Evolutionary conservation across 2,113 vertebrate species (phyloP), one percentile per base, ranked within the genome.

Genomic region (Sciurus niger): DNA sequence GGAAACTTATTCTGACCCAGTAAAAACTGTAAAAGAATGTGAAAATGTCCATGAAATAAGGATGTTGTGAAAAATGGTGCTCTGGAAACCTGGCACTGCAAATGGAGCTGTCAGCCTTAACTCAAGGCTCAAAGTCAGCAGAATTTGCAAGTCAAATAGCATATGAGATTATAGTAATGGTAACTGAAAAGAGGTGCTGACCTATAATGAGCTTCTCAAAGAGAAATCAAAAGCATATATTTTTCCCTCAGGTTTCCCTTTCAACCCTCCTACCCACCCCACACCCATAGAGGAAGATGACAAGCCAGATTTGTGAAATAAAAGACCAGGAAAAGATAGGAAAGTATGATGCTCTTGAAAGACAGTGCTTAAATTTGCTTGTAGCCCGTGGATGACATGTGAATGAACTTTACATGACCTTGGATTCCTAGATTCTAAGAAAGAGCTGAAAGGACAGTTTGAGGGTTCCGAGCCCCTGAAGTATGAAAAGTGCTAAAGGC

Each of bases 201-300:
- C 16, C 11, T 72, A 18, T 68, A 20, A 9, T 7, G 4, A 6
- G 5, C 25, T 80, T 63, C 8, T 14, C 65, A 9, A 4, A 22
- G 28, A 82, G 12, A 65, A n/a, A 53, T 34, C 32, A 40, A 89
- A 60, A 9, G 28, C 68, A 17, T 28, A 48, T 48, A 48, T 18
- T 72, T 37, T 34, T 13, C 37, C 37, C 34, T 6, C 73, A 11
- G 22, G 4, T 78, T 22, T 4, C 53, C 22, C 14, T 5, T 74
- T 28, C 8, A 12, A 34, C 20, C 4, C 0, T 17, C 34, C 37
- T 4, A 30, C 55, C 11, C 37, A 22, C 2, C 2, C 20, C 17
- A 67, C 0, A 4, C 16, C 24, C 8, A 4, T 25, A 51, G 40
- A 46, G 2, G 4, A 16, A 40, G 22, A 63, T 25, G 13, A 2